Base-by-base conservation (phyloP, 1,140 invertebrate species). In the Triops cancriformis region DNA sequence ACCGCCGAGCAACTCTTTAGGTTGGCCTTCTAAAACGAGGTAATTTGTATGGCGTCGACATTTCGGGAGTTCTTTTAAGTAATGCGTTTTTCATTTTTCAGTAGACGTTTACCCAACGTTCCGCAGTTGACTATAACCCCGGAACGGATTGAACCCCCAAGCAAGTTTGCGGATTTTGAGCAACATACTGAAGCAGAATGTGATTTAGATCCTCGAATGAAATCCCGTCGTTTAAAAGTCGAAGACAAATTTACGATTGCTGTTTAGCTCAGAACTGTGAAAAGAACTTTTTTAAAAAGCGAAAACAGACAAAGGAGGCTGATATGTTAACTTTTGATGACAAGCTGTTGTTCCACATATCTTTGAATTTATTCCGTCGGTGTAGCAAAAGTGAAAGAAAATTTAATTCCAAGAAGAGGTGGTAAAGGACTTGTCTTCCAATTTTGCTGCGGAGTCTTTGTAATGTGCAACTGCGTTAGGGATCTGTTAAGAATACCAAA, bases 191-290 rank as follows among this genome's bases (percentile, higher is more conserved):
- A 64, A 64, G 51, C 51, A 23, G 51, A 23, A 64, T 64, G 51
- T 64, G 51, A 64, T 64, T 64, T 64, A 64, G 51, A 64, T 9
- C 51, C 51, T 18, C 51, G 51, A n/a, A n/a, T n/a, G 51, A 64
- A 64, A 64, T 64, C 51, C n/a, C 51, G 51, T 64, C 51, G 51
- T 64, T 23, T 64, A n/a, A 64, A 64, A 23, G 0, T 23, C 0
- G 51, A 64, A 10, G 51, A 64, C 5, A 64, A 64, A 23, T 64
- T 64, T 64, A 64, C 51, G 51, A 64, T 64, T 64, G 51, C 51
- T 18, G 51, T 64, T 0, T 64, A 64, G 51, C 7, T 37, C 31
- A 7, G 2, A 64, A 64, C 3, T 9, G 23, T 45, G 43, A 45
- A 45, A 64, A 18, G 14, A 64, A 64, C 31, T 4, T 37, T 37